Evolutionary conservation across 2,888 invertebrate species (phyloP), one percentile per base, ranked within the genome.

Genomic region (Rhingia rostrata): DNA sequence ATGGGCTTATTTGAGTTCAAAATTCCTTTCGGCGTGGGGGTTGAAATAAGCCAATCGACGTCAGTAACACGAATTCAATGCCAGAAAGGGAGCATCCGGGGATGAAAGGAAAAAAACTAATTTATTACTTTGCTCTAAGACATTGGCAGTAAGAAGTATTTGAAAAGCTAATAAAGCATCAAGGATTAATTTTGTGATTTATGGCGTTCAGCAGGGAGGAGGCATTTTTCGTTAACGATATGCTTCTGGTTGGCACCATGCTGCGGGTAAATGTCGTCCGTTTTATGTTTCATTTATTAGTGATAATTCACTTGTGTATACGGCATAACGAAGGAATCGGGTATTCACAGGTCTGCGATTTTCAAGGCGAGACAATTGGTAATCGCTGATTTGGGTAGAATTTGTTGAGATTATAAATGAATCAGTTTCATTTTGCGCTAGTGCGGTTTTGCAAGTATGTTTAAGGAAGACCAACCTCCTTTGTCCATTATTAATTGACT

Each of bases 131-230:
- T 63, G 64, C 70, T 84, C 69, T 47, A 80, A 80, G 84, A 61
- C 84, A 74, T 70, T 84, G 80, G 74, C 70, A 84, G 69, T 74
- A 80, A 80, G 84, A 80, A 84, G 80, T 84, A 84, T 80, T 74
- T 84, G 74, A 84, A 84, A 84, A 87, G 89, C 89, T 90, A 90
- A 90, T 90, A 90, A 90, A 89, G 90, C 88, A 88, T 88, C 88
- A 90, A 89, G 90, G 90, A 90, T 90, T 90, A 90, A 88, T 89
- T 89, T 88, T 87, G 88, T 90, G 90, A 90, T 90, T 90, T 90
- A 90, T 90, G 89, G 86, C 87, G 81, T 86, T 86, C 86, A 56
- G 64, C 73, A 54, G 75, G 63, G 74, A 60, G 45, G 45, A 60
- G 30, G 51, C 32, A 43, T 83, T 72, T 73, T 22, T 58, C 51